Evolutionary conservation across 2,888 invertebrate genomes (phyloP).

Genomic region (Andricus curvator): DNA sequence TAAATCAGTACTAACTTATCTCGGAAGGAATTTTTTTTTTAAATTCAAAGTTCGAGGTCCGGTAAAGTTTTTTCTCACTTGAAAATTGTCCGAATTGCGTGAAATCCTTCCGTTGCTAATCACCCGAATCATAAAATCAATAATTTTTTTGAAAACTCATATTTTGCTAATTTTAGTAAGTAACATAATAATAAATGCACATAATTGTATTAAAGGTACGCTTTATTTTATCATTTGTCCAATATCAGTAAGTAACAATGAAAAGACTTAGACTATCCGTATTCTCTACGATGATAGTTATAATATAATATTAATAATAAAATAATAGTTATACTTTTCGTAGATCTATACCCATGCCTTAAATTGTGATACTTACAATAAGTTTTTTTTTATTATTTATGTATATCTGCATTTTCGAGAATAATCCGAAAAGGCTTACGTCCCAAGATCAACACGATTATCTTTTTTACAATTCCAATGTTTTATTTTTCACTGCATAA

Average conservation of each 20-base stretch:
- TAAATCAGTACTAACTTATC: no score
- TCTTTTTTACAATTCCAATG: slow-evolving; percentile 48
- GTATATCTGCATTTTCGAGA: slow-evolving; percentile 52
- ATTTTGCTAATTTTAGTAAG: not conserved
- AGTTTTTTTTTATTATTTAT: slow-evolving; percentile 61
- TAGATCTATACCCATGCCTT: slow-evolving; percentile 75
- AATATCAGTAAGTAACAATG: slow-evolving; percentile 78
- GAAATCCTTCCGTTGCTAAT: no score
- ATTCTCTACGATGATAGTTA: slow-evolving; percentile 73
- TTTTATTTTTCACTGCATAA: slow-evolving; percentile 50
- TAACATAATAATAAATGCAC: not conserved
- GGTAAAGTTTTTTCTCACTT: no score
- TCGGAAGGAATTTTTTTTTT: no score
- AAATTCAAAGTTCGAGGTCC: no score
- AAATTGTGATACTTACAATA: slow-evolving; percentile 71
- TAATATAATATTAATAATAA: slow-evolving; percentile 68
- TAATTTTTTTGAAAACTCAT: no score
- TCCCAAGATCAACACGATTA: slow-evolving; percentile 54
- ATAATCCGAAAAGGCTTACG: slow-evolving; percentile 48
- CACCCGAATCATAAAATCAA: no score
- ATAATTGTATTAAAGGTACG: slow-evolving; percentile 74
- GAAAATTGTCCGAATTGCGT: no score
- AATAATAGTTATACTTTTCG: slow-evolving; percentile 69
- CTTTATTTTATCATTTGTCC: slow-evolving; percentile 75
- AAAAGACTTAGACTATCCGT: slow-evolving; percentile 76